Evolutionary conservation across 2,113 vertebrate species (phyloP), one percentile per base, ranked within the genome.

Genomic region (Geococcyx californianus): DNA sequence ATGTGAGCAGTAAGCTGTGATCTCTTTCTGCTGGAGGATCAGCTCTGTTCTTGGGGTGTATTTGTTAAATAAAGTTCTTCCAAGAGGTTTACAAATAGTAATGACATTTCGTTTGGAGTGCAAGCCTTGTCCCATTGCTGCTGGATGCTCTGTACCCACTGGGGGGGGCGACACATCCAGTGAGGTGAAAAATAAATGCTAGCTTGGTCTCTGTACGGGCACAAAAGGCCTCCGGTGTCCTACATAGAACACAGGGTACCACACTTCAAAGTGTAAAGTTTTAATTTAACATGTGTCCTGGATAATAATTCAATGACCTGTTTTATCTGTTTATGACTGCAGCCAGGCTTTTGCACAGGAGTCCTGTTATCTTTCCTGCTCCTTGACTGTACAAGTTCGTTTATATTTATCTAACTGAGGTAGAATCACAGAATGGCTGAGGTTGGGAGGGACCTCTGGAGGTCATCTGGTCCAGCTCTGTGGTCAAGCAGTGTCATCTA

Each of bases 271-370:
- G 36, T 10, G 33, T 58, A 12, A 85, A 36, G 79, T 94, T 90
- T 85, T 67, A 87, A 52, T 94, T 87, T 92, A 93, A 90, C 75
- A 49, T 66, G 38, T 72, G 23, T 76, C n/a, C 33, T 96, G 55
- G 51, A 28, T 84, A 75, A 70, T 84, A 49, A 89, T 77, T 94
- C 63, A 70, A 8, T 77, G 25, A 67, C 34, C 21, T 70, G 42
- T 55, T 78, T 45, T 60, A 72, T 60, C 36, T 79, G 0, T 73
- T 77, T 36, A 13, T 58, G 64, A 55, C 60, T 90, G 31, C 45
- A 83, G 51, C n/a, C 51, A 26, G 40, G 29, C 58, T 90, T 69
- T 45, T 93, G 59, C 60, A 36, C 28, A 66, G 26, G 24, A 73
- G 40, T 34, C 20, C 6, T n/a, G 7, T 49, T 66, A 6, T 11